These are phyloP conservation scores for Leptura quadrifasciata DNA, from an alignment of 2,888 invertebrate species.

Conservation along the genomic window DNA sequence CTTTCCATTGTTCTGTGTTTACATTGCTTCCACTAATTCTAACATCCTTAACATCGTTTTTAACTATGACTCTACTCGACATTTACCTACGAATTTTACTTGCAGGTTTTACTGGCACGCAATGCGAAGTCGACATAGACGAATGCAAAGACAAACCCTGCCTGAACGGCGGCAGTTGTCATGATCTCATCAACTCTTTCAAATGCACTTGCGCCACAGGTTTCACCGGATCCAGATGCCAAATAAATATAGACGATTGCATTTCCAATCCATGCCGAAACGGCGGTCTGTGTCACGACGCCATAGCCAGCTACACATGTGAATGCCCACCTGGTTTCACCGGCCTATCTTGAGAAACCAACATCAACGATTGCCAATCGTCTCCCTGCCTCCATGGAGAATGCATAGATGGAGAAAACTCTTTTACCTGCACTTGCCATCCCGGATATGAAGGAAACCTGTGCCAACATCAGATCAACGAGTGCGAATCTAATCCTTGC, in stretches of 20 bases:
- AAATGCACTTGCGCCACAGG: constrained; percentile 91
- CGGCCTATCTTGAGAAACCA: constrained; percentile 89
- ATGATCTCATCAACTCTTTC: constrained; percentile 91
- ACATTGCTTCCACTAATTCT: too few species aligned
- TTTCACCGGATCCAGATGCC: constrained; percentile 90
- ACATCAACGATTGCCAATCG: constrained; percentile 93
- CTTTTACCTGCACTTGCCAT: constrained; percentile 94
- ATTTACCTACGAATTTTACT: constrained; percentile 41
- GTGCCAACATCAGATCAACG: constrained; percentile 95
- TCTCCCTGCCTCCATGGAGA: constrained; percentile 94
- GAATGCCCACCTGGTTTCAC: constrained; percentile 93
- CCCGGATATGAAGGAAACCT: constrained; percentile 93
- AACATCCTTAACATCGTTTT: too few species aligned
- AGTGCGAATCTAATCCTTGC: constrained; percentile 94
- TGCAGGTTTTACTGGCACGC: constrained; percentile 90
- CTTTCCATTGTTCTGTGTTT: too few species aligned
- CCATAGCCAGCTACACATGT: constrained; percentile 93
- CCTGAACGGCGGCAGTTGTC: constrained; percentile 89
- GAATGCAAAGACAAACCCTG: constrained; percentile 93
- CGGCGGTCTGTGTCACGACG: constrained; percentile 91
- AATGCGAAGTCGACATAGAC: constrained; percentile 93
- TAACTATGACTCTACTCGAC: background rate
- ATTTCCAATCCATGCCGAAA: constrained; percentile 92
- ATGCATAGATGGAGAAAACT: constrained; percentile 94
- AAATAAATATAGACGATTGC: constrained; percentile 94